Evolutionary conservation across 2,797 vertebrate genomes (phyloP).

Genomic region (Aldrovandia affinis): DNA sequence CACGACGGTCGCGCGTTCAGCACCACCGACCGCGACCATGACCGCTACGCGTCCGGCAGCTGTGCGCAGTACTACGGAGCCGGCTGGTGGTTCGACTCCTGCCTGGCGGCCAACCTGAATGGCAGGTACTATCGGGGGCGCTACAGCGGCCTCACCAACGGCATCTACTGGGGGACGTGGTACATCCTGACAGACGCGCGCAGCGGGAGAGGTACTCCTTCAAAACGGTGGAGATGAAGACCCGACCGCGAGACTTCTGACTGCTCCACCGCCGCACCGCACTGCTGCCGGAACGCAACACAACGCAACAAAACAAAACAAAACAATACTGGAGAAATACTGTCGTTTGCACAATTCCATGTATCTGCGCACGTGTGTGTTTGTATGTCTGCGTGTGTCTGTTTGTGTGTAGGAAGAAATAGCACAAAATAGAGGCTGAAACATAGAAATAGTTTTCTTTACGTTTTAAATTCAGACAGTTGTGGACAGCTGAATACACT

Average conservation of each 20-base stretch:
- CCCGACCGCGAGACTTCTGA: constrained; percentile 63
- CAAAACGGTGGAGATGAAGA: constrained; percentile 80
- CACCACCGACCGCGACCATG: constrained; percentile 77
- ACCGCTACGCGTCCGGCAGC: constrained; percentile 75
- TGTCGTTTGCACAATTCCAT: not conserved
- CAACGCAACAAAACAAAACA: not conserved
- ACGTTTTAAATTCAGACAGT: too few relatives aligned
- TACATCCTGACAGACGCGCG: constrained; percentile 79
- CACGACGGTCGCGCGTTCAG: constrained; percentile 79
- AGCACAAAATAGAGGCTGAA: too few relatives aligned
- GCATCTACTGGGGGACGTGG: constrained; percentile 85
- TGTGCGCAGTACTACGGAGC: constrained; percentile 81
- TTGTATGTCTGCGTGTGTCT: too few relatives aligned
- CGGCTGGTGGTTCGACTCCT: constrained; percentile 85
- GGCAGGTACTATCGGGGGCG: constrained; percentile 74
- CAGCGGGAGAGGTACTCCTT: constrained; percentile 81
- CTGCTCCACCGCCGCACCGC: constrained; percentile 63
- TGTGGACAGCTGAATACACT: not conserved
- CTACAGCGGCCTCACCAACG: constrained; percentile 78
- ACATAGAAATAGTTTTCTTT: too few relatives aligned
- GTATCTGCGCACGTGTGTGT: not conserved
- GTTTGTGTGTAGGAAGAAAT: not conserved
- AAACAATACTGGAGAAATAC: not conserved
- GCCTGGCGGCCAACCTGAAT: constrained; percentile 80
- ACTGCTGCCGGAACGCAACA: constrained; percentile 24